Conservation (phyloP, 2,113 vertebrate species). For the Pterophyllum scalare region DNA sequence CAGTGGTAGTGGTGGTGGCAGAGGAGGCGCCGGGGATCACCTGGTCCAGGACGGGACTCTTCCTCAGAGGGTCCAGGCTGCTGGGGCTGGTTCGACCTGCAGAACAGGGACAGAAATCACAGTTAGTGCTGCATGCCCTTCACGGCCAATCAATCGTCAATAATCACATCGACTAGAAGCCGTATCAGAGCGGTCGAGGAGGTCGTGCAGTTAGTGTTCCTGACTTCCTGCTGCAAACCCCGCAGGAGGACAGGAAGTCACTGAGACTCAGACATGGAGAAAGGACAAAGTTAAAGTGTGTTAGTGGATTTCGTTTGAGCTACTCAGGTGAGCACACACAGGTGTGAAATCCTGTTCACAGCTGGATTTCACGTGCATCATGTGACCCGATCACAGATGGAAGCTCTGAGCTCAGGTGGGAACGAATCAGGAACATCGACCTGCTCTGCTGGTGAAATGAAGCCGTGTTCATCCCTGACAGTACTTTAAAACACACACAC, state of each 20-base stretch:
- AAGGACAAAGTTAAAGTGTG: no score
- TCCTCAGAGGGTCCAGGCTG: constrained; percentile 86
- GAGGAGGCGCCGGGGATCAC: constrained; percentile 84
- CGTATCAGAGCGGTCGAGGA: background rate
- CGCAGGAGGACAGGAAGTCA: background rate
- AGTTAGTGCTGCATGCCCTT: background rate
- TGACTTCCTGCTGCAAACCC: background rate
- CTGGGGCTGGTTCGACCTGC: constrained; percentile 89
- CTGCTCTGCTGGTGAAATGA: no score
- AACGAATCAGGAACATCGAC: no score
- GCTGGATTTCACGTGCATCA: no score
- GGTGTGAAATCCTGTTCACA: no score
- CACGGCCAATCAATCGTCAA: background rate
- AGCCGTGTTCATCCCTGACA: no score
- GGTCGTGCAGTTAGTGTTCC: background rate
- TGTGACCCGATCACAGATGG: no score
- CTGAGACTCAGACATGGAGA: background rate
- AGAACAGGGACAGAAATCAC: background rate
- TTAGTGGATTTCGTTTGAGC: no score
- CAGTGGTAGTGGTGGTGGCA: constrained; percentile 65
- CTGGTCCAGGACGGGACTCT: constrained; percentile 91
- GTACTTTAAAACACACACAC: no score
- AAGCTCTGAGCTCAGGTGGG: no score
- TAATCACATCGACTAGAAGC: background rate
- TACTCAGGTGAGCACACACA: no score